phyloP scores from a whole-genome alignment of 2,888 invertebrate genomes.

The Apamea crenata region DNA sequence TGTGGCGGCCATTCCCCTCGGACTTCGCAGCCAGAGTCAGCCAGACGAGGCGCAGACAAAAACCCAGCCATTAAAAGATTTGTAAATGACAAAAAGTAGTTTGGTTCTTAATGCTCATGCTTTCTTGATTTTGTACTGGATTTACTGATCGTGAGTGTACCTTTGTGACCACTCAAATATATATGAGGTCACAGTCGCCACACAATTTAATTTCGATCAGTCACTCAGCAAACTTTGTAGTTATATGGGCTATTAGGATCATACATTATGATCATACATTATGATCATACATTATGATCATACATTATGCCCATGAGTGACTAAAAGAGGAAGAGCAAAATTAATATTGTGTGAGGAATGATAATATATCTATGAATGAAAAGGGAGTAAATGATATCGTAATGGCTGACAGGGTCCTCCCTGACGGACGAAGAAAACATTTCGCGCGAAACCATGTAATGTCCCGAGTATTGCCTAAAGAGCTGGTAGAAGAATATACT shows the following conservation, averaged over 20 bases:
- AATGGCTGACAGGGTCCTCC: background rate
- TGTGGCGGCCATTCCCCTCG: constrained; percentile 44
- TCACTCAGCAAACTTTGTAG: background rate
- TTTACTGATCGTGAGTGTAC: background rate
- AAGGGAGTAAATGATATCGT: background rate
- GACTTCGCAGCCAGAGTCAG: constrained; percentile 33
- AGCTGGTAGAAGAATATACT: background rate
- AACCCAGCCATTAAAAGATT: constrained; percentile 21
- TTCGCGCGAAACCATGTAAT: background rate
- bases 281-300: background rate
- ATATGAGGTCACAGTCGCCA: too few relatives aligned
- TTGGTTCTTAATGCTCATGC: constrained; percentile 11
- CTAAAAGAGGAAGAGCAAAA: background rate
- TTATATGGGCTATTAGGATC: background rate
- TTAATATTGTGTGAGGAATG: background rate
- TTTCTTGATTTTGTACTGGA: constrained; percentile 1
- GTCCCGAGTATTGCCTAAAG: background rate
- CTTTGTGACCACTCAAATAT: background rate
- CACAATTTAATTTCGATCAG: background rate
- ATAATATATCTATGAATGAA: background rate
- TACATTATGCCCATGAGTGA: background rate
- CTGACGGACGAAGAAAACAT: background rate
- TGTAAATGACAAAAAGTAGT: constrained; percentile 41
- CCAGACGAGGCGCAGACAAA: constrained; percentile 56
- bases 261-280: too few relatives aligned